Base-by-base conservation (phyloP, 2,113 vertebrate genomes). In the Cercopithecus mona region DNA sequence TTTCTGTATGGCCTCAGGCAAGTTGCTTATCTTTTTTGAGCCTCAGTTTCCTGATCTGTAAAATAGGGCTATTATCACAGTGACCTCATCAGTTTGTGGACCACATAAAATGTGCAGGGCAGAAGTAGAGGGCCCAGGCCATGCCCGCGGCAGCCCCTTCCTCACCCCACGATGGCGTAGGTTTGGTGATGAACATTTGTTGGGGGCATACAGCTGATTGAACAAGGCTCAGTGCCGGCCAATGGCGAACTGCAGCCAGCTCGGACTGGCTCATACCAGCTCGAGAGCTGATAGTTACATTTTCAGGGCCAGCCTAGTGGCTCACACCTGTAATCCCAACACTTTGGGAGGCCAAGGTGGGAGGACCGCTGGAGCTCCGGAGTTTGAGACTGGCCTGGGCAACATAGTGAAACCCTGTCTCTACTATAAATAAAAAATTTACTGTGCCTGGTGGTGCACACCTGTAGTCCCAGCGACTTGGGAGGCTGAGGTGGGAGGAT, bases 141-240 rank as follows among this genome's bases (percentile, higher is more conserved):
- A 3, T 0, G 8, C 4, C 40, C n/a, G 78, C 10, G 1, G 8
- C 30, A 25, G 38, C 27, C 61, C 52, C 12, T 52, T 20, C 32
- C 27, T 23, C 13, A 0, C 5, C 38, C 1, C 0, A 1, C 1
- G 0, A 3, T 8, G 45, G 73, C 73, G 0, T 7, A 14, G 16
- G 52, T 72, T 4, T 14, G 50, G 32, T 23, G 43, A 20, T 9
- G 32, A 32, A 1, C 22, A n/a, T 40, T 52, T 16, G 20, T 13
- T 3, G 59, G 1, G 66, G 45, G 18, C 7, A 1, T 70, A 32
- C 22, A 40, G 40, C 2, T 6, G 68, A 25, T 3, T 6, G 68
- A 25, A 4, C 35, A 6, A 12, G 12, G 48, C 35, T 17, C 55
- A 3, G 48, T 1, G 32, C 59, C 35, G 0, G 38, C 52, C 68